Base-by-base conservation (phyloP, 2,113 vertebrate species). In the Oncorhynchus masou region DNA sequence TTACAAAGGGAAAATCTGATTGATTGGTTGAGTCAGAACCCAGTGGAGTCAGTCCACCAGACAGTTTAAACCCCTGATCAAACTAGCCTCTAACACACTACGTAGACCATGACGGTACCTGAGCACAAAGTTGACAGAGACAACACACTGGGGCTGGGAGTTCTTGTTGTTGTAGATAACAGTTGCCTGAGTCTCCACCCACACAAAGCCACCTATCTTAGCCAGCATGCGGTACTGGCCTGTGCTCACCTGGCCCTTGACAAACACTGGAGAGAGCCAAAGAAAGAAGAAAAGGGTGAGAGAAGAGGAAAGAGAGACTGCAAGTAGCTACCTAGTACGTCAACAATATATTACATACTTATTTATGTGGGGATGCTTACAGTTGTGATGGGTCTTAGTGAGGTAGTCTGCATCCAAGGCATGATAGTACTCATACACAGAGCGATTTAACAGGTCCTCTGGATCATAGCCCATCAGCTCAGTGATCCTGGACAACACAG, bases 141-240 rank as follows among this genome's bases (percentile, higher is more conserved):
- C 96, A 64, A 99, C 95, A 91, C 97, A 99, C 81, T 99, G 98
- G 24, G 98, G 97, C 83, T 99, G 97, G 27, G 97, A 98, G 83
- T 99, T 99, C 95, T 99, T 99, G 88, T 91, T 96, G 93, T 96
- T 99, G 91, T 99, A 99, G 88, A 99, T 98, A 79, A 99, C 96
- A 5, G 97, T 99, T 80, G 98, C 97, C 93, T 99, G 97, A 70
- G 97, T 99, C 92, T 99, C 97, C 79, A 98, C 95, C 98, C 98
- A 99, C 79, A 97, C 98, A 68, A 96, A 99, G 77, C 98, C 98
- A 74, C 98, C 98, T 85, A 93, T 92, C 89, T 98, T 98, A 49
- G 96, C 97, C 90, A 99, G 91, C 96, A 99, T 97, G 79, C 98
- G 93, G 89, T 99, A 99, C 88, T 97, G 97, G 76, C 98, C 97